Conservation (phyloP, 2,888 invertebrate species). For the Epistrophella euchroma region DNA sequence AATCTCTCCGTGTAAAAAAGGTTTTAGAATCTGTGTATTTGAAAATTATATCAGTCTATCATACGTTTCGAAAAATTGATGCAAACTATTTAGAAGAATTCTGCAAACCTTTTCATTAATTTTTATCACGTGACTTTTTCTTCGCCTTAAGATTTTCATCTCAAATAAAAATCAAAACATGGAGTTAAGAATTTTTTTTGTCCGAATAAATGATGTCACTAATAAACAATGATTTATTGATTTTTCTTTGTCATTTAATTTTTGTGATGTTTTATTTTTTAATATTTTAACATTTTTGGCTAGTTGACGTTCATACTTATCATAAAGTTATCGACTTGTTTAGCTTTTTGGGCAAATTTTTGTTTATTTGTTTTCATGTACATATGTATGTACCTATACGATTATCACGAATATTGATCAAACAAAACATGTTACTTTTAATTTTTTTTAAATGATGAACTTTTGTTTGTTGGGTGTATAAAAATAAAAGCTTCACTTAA, state of each 20-base stretch:
- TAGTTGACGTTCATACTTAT: slow-evolving; percentile 22
- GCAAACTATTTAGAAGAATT: too few relatives aligned
- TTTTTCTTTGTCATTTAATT: slow-evolving; percentile 13
- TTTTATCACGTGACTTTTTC: too few relatives aligned
- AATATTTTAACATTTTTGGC: slow-evolving; percentile 20
- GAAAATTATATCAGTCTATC: too few relatives aligned
- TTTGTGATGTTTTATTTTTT: neutral
- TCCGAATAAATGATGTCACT: slow-evolving; percentile 5
- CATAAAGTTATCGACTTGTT: slow-evolving; percentile 37
- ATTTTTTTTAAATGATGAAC: neutral
- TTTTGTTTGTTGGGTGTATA: neutral
- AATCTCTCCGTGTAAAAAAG: too few relatives aligned
- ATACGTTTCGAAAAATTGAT: too few relatives aligned
- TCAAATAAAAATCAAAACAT: neutral
- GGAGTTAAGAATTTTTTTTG: neutral
- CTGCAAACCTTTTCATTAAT: too few relatives aligned
- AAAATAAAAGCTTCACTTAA: neutral
- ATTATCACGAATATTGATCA: slow-evolving; percentile 21
- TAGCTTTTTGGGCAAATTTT: neutral
- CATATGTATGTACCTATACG: too few relatives aligned
- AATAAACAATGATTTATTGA: slow-evolving; percentile 8
- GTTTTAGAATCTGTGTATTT: too few relatives aligned
- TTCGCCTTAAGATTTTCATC: neutral
- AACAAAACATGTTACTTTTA: neutral
- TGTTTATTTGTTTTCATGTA: neutral